These are phyloP conservation scores for Rachycentron canadum DNA, from an alignment of 2,797 vertebrate genomes.

Conservation along the genomic window DNA sequence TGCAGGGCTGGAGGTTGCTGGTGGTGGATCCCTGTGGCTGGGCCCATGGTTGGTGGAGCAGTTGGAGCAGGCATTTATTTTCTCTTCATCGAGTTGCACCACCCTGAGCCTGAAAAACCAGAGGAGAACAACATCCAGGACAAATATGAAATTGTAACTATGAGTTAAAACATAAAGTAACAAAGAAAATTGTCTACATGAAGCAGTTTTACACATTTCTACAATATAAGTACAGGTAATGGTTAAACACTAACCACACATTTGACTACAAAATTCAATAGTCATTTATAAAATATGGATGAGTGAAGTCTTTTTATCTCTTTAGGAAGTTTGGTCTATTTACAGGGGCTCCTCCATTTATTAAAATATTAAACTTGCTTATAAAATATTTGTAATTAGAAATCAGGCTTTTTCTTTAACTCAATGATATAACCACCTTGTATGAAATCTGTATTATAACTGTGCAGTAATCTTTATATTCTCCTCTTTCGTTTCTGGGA, in stretches of 20 bases:
- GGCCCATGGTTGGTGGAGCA: conserved; percentile 91
- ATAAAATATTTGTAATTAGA: conserved; percentile 11
- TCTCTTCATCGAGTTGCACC: conserved; percentile 92
- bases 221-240: conserved; percentile 1
- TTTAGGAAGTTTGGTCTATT: conserved; percentile 9
- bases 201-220: conserved; percentile 39
- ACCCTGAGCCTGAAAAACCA: conserved; percentile 80
- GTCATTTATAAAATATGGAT: conserved; percentile 45
- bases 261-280: conserved; percentile 7
- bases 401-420: conserved; percentile 12
- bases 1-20: conserved; percentile 91
- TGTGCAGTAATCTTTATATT: conserved; percentile 23
- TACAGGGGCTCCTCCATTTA: conserved; percentile 26
- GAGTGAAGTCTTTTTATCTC: conserved; percentile 37
- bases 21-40: conserved; percentile 97
- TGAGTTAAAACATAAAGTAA: conserved; percentile 72
- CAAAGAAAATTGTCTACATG: neutral
- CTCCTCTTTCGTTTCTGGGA: conserved; percentile 28
- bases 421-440: conserved; percentile 4
- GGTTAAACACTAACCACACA: conserved; percentile 29
- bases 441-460: conserved; percentile 4
- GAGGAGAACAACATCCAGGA: conserved; percentile 82
- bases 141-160: conserved; percentile 91
- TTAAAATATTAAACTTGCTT: conserved; percentile 24
- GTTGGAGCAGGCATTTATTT: conserved; percentile 91